Conservation (phyloP, 2,888 invertebrate species). For the Mystacides longicornis region DNA sequence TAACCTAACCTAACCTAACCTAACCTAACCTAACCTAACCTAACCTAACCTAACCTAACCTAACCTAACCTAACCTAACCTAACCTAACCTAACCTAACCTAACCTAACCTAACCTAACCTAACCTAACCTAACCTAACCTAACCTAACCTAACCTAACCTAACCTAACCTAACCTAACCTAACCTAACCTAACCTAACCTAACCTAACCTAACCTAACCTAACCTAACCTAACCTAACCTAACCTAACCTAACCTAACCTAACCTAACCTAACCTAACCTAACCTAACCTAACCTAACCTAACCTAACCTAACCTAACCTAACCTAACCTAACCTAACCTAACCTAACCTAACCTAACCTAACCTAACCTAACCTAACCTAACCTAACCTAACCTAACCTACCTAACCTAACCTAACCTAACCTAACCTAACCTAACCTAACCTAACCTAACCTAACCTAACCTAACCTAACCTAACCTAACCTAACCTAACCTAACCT, state of each 20-base stretch:
- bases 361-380: constrained; percentile 10
- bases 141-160: constrained; percentile 7
- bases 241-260: too few relatives aligned
- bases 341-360: constrained; percentile 10
- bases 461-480: constrained; percentile 10
- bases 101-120: constrained; percentile 15
- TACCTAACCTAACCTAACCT: constrained; percentile 10
- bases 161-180: constrained; percentile 15
- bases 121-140: constrained; percentile 18
- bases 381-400: constrained; percentile 10
- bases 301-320: constrained; percentile 10
- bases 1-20: constrained; percentile 7
- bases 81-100: constrained; percentile 11
- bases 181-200: constrained; percentile 12
- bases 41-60: constrained; percentile 17
- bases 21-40: constrained; percentile 11
- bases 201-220: constrained; percentile 11
- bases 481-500: constrained; percentile 10
- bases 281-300: constrained; percentile 10
- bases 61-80: constrained; percentile 13
- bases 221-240: too few relatives aligned
- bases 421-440: constrained; percentile 10
- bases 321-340: constrained; percentile 10
- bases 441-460: constrained; percentile 10
- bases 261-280: too few relatives aligned